A percentile compares a stretch with the other conserved stretches of the same genome.
Conservation (phyloP, 2,113 vertebrate genomes). For the Hippocampus barbouri region DNA sequence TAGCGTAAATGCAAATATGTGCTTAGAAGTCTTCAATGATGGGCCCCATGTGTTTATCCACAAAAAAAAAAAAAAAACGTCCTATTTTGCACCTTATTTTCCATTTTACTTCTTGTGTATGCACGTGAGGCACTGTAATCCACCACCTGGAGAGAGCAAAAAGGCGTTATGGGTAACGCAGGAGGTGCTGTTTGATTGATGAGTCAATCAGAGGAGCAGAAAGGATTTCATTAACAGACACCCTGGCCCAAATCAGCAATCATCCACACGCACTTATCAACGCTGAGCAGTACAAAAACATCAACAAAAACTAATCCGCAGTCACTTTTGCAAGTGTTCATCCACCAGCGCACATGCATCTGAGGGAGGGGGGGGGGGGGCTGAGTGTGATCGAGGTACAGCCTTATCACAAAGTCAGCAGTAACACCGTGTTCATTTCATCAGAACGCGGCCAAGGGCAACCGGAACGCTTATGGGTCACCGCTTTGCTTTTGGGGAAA, state of each 20-base stretch:
- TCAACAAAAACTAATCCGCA: slow-evolving; percentile 28
- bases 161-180: slow-evolving; percentile 63
- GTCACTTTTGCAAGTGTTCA: slow-evolving; percentile 28
- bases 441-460: slow-evolving; percentile 42
- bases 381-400: slow-evolving; percentile 27
- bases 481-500: slow-evolving; percentile 32
- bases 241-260: slow-evolving; percentile 73
- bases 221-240: slow-evolving; percentile 77
- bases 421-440: slow-evolving; percentile 61
- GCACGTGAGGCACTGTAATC: slow-evolving; percentile 41
- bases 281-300: slow-evolving; percentile 38
- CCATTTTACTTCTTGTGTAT: not conserved
- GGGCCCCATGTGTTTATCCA: not conserved
- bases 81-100: not conserved
- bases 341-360: not conserved
- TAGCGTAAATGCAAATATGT: slow-evolving; percentile 17
- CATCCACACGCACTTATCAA: slow-evolving; percentile 60
- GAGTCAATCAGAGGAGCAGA: slow-evolving; percentile 74
- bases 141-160: slow-evolving; percentile 64
- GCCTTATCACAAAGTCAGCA: slow-evolving; percentile 73
- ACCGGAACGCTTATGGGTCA: slow-evolving; percentile 43
- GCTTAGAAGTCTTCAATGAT: not conserved
- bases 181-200: slow-evolving; percentile 72
- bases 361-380: slow-evolving; percentile 5
- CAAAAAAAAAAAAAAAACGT: not conserved